These are phyloP conservation scores for Hemaris fuciformis DNA, from an alignment of 2,888 invertebrate species.

Conservation along the genomic window DNA sequence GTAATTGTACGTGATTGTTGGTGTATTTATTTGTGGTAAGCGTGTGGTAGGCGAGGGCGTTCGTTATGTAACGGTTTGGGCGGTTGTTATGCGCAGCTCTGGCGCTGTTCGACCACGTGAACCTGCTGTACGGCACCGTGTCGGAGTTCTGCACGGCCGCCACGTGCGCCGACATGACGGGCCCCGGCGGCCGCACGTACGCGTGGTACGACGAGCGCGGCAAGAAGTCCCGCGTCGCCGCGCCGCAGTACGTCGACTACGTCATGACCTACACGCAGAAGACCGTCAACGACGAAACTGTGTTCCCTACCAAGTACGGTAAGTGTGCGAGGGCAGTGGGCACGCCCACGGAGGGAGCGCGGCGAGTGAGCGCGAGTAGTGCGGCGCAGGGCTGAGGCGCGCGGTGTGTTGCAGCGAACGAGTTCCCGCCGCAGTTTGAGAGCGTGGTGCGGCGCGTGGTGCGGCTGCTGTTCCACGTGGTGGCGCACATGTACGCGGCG, in stretches of 20 bases:
- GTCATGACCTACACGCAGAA: slow-evolving; percentile 99
- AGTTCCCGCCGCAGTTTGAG: slow-evolving; percentile 97
- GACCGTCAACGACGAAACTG: slow-evolving; percentile 96
- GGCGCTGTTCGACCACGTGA: slow-evolving; percentile 99
- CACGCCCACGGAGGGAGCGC: too few species aligned
- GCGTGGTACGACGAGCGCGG: slow-evolving; percentile 99
- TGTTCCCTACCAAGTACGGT: slow-evolving; percentile 99
- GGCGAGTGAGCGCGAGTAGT: not conserved
- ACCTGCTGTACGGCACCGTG: slow-evolving; percentile 98
- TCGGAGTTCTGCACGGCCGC: slow-evolving; percentile 99
- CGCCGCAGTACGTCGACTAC: slow-evolving; percentile 99
- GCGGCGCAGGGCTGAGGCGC: not conserved
- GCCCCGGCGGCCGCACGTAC: slow-evolving; percentile 97
- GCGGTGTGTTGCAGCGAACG: slow-evolving; percentile 85
- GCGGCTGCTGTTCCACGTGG: slow-evolving; percentile 97
- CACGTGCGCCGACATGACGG: slow-evolving; percentile 98
- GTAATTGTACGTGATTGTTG: too few species aligned
- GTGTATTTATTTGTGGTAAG: too few species aligned
- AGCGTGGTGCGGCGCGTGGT: slow-evolving; percentile 97
- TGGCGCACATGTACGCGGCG: slow-evolving; percentile 98
- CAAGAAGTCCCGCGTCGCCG: slow-evolving; percentile 97
- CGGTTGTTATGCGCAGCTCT: slow-evolving; percentile 84
- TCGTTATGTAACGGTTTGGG: not conserved
- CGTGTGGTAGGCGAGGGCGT: too few species aligned
- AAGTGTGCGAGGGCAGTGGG: slow-evolving; percentile 21